Percentiles rank a stretch among this genome's conserved stretches.
These are phyloP conservation scores for Meloidogyne chitwoodi DNA, from an alignment of 1,140 invertebrate genomes.

Conservation along the genomic window DNA sequence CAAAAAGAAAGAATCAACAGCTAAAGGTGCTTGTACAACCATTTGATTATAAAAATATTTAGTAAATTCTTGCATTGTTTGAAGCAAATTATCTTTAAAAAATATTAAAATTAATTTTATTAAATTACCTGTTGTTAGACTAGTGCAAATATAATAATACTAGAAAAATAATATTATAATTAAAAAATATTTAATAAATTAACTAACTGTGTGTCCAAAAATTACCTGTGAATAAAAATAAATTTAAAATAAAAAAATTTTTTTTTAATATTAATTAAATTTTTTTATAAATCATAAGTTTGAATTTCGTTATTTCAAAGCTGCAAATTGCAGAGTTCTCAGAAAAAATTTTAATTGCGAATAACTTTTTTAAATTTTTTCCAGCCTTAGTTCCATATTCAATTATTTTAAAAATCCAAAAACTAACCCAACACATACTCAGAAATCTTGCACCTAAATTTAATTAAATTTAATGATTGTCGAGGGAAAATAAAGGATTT, in stretches of 20 bases:
- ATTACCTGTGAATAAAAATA: conserved; percentile 41
- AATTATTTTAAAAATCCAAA: conserved; percentile 40
- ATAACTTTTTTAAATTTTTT: too few relatives aligned
- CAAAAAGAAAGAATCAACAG: conserved; percentile 59
- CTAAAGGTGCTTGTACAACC: conserved; percentile 57
- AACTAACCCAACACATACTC: conserved; percentile 58
- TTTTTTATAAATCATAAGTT: too few relatives aligned
- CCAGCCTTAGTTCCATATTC: too few relatives aligned
- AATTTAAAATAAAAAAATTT: not conserved
- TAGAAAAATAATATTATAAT: not conserved
- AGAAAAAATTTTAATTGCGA: too few relatives aligned
- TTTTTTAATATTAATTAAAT: too few relatives aligned
- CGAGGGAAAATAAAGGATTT: too few relatives aligned
- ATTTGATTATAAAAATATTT: conserved; percentile 58
- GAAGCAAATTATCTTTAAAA: conserved; percentile 50
- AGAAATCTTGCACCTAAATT: conserved; percentile 46
- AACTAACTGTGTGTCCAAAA: conserved; percentile 45
- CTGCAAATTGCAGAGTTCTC: too few relatives aligned
- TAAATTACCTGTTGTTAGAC: conserved; percentile 46
- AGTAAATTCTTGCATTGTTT: conserved; percentile 54
- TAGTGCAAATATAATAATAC: conserved; percentile 52
- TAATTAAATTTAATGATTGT: not conserved
- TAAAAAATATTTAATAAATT: not conserved
- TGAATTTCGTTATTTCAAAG: too few relatives aligned
- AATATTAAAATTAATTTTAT: not conserved